Evolutionary conservation across 2,888 invertebrate genomes (phyloP).

Genomic region (Tineola bisselliella): DNA sequence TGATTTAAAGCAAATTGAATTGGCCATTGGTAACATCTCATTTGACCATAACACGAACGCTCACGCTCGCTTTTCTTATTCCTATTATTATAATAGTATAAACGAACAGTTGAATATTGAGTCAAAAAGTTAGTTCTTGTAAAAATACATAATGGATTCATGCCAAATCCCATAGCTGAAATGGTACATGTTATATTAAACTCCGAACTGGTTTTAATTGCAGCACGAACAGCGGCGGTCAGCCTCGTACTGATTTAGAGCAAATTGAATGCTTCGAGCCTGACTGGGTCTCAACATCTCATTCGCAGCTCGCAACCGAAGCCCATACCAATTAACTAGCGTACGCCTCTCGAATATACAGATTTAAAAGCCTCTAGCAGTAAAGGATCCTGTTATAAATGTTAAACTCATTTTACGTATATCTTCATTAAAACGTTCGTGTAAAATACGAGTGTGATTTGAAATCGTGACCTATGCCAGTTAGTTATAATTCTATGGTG

Average conservation of each 20-base stretch:
- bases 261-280: constrained; percentile 46
- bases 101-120: no score
- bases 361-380: constrained; percentile 8
- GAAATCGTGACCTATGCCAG: not conserved
- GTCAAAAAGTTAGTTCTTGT: no score
- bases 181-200: not conserved
- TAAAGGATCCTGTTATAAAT: constrained; percentile 4
- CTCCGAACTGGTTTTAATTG: constrained; percentile 41
- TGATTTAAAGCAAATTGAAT: constrained; percentile 64
- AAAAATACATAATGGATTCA: not conserved
- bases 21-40: constrained; percentile 55
- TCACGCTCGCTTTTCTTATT: not conserved
- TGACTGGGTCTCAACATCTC: constrained; percentile 33
- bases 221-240: constrained; percentile 21
- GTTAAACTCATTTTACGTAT: not conserved
- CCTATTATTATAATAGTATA: not conserved
- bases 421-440: not conserved
- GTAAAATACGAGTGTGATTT: not conserved
- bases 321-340: constrained; percentile 45
- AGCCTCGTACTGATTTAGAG: constrained; percentile 44
- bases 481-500: constrained; percentile 14
- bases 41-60: constrained; percentile 31
- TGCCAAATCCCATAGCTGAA: not conserved
- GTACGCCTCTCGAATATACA: constrained; percentile 10
- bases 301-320: constrained; percentile 26